Base-by-base conservation (phyloP, 1,140 invertebrate species). In the Drosophila funebris region DNA sequence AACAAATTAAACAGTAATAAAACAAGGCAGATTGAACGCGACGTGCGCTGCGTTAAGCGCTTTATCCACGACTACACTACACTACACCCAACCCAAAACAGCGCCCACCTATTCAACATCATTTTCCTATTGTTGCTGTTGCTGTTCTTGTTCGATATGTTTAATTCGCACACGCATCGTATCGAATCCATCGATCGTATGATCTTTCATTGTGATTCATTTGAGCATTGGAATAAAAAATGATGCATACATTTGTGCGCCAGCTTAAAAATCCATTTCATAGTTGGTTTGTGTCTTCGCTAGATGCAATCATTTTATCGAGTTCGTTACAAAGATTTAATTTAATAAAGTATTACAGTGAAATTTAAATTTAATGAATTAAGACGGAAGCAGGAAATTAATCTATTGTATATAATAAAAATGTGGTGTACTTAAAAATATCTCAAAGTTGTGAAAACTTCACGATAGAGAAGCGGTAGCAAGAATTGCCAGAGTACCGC, bases 41-140 rank as follows among this genome's bases (percentile, higher is more conserved):
- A 66, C 78, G 66, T 83, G 78, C 62, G 79, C 16, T 76, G 78
- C 73, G 69, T 66, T 54, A 50, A 69, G 68, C 76, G 54, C 62
- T 76, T 62, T 62, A 64, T 56, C 48, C 37, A 54, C 78, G 78
- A 88, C 83, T 88, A 76, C 60, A 57, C 67, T 31, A 16, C 31
- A 57, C 9, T 46, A 29, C 54, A 60, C 64, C 18, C n/a, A 63
- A 24, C 18, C 46, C 48, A 31, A 63, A 70, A 37, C 24, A 52
- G n/a, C 48, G 53, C 56, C 43, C 69, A 62, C 54, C 48, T 63
- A 39, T 14, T 8, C 52, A 46, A 31, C 41, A 41, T 54, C 33
- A n/a, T n/a, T n/a, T 20, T 3, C 43, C 16, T 41, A 52, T 43
- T 48, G 44, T 60, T 75, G 60, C 64, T 69, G 43, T 43, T 48